Evolutionary conservation across 2,888 invertebrate genomes (phyloP), one percentile per base, ranked within the genome.

Genomic region (Metalampra italica): DNA sequence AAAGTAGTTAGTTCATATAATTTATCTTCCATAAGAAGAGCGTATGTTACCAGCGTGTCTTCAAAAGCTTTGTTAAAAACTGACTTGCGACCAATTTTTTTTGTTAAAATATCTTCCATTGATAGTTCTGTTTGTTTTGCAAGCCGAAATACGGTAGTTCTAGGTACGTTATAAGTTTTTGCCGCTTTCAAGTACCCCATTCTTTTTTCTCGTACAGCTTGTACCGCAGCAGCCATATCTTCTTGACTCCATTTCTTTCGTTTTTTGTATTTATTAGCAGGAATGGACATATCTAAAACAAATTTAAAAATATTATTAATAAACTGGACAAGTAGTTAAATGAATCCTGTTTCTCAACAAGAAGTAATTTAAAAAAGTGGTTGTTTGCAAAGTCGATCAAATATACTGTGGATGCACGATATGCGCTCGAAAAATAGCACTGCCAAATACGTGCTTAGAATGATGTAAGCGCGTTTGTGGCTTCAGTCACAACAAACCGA

Each of bases 181-280:
- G 47, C 34, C 14, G 53, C 52, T 37, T 56, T 56, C 34, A 50
- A 40, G 14, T 51, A 51, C 0, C 54, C 52, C 52, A 54, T 52
- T 32, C 14, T 49, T 13, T 51, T 54, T 22, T 52, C 40, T 29
- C 54, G 9, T 30, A 54, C 52, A 32, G 49, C 48, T n/a, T 13
- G 7, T 22, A 52, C 29, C 0, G 53, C 55, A 45, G 47, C 43
- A 5, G 14, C 32, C 55, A 53, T 50, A 9, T 49, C 34, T 11
- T 52, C 47, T 15, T 15, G 29, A 0, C 38, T 29, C 38, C 43
- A 52, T 32, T n/a, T 29, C 30, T 52, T 49, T 39, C 45, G 7
- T 12, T 15, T 52, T 49, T 47, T 52, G 29, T 39, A 37, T 38
- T 14, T 47, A 37, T 37, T 37, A 12, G 9, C 11, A 3, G 29